Evolutionary conservation across 2,113 vertebrate species (phyloP), one percentile per base, ranked within the genome.

Genomic region (Odontophorus gujanensis): DNA sequence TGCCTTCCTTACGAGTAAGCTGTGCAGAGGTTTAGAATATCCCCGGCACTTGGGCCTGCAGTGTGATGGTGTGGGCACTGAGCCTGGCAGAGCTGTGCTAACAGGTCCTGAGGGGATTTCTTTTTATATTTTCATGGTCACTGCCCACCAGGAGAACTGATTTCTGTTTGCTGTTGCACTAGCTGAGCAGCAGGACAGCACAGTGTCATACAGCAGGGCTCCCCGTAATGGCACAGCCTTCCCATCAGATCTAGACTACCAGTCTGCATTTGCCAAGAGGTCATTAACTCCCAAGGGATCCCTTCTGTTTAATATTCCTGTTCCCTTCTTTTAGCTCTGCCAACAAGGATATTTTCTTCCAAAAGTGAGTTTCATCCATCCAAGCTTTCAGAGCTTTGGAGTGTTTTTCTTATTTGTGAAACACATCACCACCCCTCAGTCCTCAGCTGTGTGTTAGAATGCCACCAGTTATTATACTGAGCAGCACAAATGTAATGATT

Each of bases 131-230:
- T 87, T 72, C 1, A 1, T 25, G 30, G 22, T 6, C 32, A 7
- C 8, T 51, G 32, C 21, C 42, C 50, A 0, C 28, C 34, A 11
- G 0, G 14, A 42, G 34, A 58, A 69, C 32, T 11, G n/a, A 4
- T 84, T 71, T n/a, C 28, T 48, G 43, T 15, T 72, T 72, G 12
- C 18, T 61, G n/a, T 51, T 58, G 9, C 15, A 2, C 45, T 62
- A 11, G 24, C 45, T 19, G 6, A 25, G 21, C 47, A 40, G 43
- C 28, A 25, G 47, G 78, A 36, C 20, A 20, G 5, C 3, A 34
- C 34, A 25, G 22, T 2, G 2, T 28, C 11, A 53, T 73, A n/a
- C 42, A 43, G 17, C 11, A 6, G 22, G 34, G 53, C 4, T 17
- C 1, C 2, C 28, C 42, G 6, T 48, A 87, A 40, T 61, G 47